Evolutionary conservation across 1,140 invertebrate genomes (phyloP), one percentile per base, ranked within the genome.

Genomic region (Belonocnema kinseyi): DNA sequence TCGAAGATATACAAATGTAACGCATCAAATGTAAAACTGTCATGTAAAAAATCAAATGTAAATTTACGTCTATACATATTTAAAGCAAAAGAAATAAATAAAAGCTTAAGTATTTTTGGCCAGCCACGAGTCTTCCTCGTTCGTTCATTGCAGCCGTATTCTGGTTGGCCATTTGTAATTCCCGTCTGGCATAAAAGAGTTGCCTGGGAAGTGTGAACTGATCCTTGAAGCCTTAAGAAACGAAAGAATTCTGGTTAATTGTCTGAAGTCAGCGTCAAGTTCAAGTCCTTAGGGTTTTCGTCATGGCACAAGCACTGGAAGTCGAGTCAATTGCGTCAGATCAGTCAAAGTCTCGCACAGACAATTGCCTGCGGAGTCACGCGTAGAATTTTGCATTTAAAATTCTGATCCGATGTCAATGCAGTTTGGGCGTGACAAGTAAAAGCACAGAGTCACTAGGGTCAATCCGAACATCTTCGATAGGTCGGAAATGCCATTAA

Each of bases 401-500:
- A 87, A 88, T 88, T 83, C 82, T 83, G 86, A 80, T 80, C 26
- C 80, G 82, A 88, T 87, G 85, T 88, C 83, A 89, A 88, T 85
- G 82, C 85, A 83, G 84, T 89, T 90, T 90, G 85, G 87, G 88
- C 90, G 89, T 91, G 89, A 90, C 87, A 90, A 88, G 88, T 11
- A 46, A 46, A 33, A 33, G 26, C 26, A 88, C 90, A 90, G 87
- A 90, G 88, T 90, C 89, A 89, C 88, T 91, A 90, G 88, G 90
- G 88, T 82, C 85, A 89, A 89, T 87, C 85, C 85, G 83, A 90
- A 86, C 83, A 85, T 74, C 78, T 88, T 86, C 82, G 82, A 87
- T 88, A 83, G 84, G 85, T 88, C 87, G 87, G 89, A 90, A 82
- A 88, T 83, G 91, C 91, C 89, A 91, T 91, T 92, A 92, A 92